Percentiles rank a stretch among this genome's conserved stretches.
Conservation (phyloP, 2,888 invertebrate genomes). For the Mystacides longicornis region DNA sequence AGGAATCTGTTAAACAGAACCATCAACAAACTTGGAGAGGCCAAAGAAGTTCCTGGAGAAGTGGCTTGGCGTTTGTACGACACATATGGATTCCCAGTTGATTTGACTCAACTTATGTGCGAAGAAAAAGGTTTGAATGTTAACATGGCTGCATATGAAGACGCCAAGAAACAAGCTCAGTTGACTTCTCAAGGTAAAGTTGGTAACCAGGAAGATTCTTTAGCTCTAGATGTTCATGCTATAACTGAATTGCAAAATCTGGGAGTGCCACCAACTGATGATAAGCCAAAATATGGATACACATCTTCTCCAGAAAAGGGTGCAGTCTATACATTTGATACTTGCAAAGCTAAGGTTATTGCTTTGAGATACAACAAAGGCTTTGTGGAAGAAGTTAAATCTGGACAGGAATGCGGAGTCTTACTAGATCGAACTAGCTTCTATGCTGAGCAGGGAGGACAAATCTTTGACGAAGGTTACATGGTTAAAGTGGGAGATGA, state of each 20-base stretch:
- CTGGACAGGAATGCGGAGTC: conserved; percentile 87
- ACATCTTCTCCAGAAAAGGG: conserved; percentile 54
- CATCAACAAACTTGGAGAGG: conserved; percentile 68
- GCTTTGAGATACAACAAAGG: conserved; percentile 72
- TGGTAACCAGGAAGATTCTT: conserved; percentile 69
- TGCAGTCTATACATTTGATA: conserved; percentile 68
- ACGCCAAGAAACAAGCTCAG: conserved; percentile 83
- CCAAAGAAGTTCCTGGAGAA: conserved; percentile 81
- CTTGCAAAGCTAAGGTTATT: conserved; percentile 69
- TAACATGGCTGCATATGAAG: conserved; percentile 87
- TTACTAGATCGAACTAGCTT: conserved; percentile 89
- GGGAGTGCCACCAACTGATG: conserved; percentile 76
- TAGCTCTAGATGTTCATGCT: conserved; percentile 91
- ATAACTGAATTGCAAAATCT: conserved; percentile 81
- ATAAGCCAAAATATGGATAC: conserved; percentile 88
- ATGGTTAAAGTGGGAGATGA: conserved; percentile 77
- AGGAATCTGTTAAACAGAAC: conserved; percentile 86
- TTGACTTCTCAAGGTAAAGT: conserved; percentile 83
- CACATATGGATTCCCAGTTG: conserved; percentile 98
- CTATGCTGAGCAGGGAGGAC: conserved; percentile 99
- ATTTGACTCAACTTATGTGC: conserved; percentile 94
- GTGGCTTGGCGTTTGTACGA: conserved; percentile 98
- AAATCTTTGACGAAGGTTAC: conserved; percentile 94
- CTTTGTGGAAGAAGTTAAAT: conserved; percentile 75
- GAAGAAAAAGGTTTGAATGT: conserved; percentile 88